Conservation (phyloP, 2,797 vertebrate genomes). For the Austrolebias charrua region DNA sequence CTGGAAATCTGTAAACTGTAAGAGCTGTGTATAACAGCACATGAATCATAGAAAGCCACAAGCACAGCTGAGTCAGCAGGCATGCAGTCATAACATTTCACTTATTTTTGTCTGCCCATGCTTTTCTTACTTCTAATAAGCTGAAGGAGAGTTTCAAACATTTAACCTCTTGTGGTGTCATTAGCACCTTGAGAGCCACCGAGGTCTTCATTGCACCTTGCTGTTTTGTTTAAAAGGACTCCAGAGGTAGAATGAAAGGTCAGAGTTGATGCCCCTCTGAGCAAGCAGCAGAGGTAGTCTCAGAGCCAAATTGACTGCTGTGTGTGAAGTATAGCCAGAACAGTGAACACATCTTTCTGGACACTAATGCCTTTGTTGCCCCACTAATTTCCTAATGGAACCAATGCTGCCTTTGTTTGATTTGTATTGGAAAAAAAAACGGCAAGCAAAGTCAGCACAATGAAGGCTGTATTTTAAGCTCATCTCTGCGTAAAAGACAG, state of each 20-base stretch:
- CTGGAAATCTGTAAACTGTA: neutral
- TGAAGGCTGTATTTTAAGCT: neutral
- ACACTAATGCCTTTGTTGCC: neutral
- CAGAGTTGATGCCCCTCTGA: constrained; percentile 7
- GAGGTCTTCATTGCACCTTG: constrained; percentile 13
- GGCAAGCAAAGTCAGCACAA: neutral
- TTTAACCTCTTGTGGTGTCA: constrained; percentile 12
- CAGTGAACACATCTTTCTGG: neutral
- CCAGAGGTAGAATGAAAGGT: constrained; percentile 1
- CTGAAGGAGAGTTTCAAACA: constrained; percentile 1
- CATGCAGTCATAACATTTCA: neutral
- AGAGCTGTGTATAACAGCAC: neutral
- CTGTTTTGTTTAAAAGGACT: constrained; percentile 2
- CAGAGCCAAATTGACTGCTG: neutral
- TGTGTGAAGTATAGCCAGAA: neutral
- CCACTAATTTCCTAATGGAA: neutral
- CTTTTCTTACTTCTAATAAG: neutral
- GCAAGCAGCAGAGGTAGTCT: neutral
- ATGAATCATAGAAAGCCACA: neutral
- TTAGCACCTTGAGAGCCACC: constrained; percentile 6
- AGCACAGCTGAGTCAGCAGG: neutral
- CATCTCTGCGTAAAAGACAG: neutral
- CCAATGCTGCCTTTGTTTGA: neutral
- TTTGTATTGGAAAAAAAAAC: neutral
- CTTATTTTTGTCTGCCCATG: neutral